Percentiles rank a stretch among this genome's conserved stretches.
These are phyloP conservation scores for Mola mola DNA, from an alignment of 2,113 vertebrate genomes.

Conservation along the genomic window DNA sequence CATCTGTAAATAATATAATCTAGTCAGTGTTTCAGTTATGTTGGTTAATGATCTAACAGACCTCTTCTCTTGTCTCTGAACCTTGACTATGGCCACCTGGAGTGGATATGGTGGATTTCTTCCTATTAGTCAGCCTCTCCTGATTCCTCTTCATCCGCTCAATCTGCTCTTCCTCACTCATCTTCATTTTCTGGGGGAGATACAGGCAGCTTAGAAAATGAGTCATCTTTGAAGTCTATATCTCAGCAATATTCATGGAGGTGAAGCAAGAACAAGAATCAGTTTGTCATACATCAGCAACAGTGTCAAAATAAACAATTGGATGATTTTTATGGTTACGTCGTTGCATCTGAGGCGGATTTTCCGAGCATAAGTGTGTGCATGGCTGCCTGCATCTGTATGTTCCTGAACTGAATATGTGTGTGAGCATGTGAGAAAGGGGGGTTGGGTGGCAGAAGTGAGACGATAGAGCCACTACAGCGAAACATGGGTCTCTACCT, in stretches of 20 bases:
- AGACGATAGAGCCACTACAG: background rate
- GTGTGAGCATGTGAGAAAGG: slow-evolving; percentile 32
- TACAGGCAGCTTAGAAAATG: slow-evolving; percentile 17
- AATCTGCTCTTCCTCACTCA: slow-evolving; percentile 78
- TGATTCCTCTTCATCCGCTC: slow-evolving; percentile 76
- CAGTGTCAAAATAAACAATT: too few species aligned
- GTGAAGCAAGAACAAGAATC: background rate
- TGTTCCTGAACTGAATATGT: slow-evolving; percentile 8
- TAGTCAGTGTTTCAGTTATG: background rate
- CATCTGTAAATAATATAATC: too few species aligned
- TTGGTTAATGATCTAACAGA: slow-evolving; percentile 24
- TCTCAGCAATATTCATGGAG: background rate
- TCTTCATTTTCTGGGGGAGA: slow-evolving; percentile 65
- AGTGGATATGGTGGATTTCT: slow-evolving; percentile 50
- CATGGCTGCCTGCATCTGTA: slow-evolving; percentile 14
- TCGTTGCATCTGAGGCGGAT: too few species aligned
- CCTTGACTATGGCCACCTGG: slow-evolving; percentile 47
- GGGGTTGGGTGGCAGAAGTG: slow-evolving; percentile 34
- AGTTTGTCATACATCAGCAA: too few species aligned
- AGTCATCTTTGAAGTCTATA: slow-evolving; percentile 27
- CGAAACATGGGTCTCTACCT: slow-evolving; percentile 46
- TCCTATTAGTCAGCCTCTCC: slow-evolving; percentile 67
- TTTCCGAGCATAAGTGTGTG: too few species aligned
- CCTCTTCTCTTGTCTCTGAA: slow-evolving; percentile 66
- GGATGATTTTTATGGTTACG: too few species aligned